Conservation (phyloP, 2,888 invertebrate genomes). For the Syrphus vitripennis region DNA sequence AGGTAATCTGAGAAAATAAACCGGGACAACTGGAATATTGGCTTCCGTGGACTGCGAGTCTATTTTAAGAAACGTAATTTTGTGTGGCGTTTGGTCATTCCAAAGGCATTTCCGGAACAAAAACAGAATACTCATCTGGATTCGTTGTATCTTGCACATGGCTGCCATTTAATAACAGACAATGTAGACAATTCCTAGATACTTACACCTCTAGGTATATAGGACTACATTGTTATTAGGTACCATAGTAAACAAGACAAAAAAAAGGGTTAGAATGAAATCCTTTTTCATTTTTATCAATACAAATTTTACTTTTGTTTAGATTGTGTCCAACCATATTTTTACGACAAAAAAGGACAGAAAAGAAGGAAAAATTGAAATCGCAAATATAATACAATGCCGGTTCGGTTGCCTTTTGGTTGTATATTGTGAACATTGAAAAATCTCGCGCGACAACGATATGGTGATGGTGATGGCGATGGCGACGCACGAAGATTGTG, state of each 20-base stretch:
- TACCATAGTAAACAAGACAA: neutral
- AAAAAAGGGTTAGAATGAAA: constrained; percentile 54
- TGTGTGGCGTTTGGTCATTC: constrained; percentile 20
- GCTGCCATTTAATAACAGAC: constrained; percentile 22
- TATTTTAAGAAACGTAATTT: constrained; percentile 19
- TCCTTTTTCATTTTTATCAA: constrained; percentile 22
- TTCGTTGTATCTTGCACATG: constrained; percentile 32
- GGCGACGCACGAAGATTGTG: constrained; percentile 37
- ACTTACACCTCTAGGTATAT: neutral
- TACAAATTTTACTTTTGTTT: constrained; percentile 30
- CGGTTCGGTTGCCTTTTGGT: neutral
- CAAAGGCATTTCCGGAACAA: constrained; percentile 27
- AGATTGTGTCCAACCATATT: constrained; percentile 33
- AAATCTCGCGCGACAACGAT: constrained; percentile 41
- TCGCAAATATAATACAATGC: constrained; percentile 30
- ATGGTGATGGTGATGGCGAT: neutral
- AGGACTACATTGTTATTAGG: neutral
- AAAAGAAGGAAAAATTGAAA: constrained; percentile 48
- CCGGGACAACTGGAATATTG: constrained; percentile 14
- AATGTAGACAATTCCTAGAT: neutral
- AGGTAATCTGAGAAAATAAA: constrained; percentile 9
- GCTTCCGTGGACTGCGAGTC: constrained; percentile 6
- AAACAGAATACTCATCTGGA: constrained; percentile 41
- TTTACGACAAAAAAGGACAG: constrained; percentile 20
- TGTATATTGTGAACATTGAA: neutral